These are phyloP conservation scores for Zaprionus capensis DNA, from an alignment of 1,140 invertebrate genomes.

Conservation along the genomic window DNA sequence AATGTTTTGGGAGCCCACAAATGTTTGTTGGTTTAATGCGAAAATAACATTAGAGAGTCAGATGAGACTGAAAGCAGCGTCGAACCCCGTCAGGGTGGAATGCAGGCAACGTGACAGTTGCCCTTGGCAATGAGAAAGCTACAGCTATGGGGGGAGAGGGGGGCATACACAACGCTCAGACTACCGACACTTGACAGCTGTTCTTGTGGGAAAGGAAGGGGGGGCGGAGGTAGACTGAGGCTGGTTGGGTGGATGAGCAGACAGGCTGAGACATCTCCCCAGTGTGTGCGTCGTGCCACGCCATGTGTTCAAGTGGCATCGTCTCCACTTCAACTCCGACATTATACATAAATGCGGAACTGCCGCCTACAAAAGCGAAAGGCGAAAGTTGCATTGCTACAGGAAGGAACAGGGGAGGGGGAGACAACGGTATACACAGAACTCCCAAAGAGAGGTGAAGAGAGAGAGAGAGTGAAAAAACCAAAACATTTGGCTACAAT, in stretches of 20 bases:
- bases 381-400: slow-evolving; percentile 35
- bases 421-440: slow-evolving; percentile 5
- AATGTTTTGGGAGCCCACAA: slow-evolving; percentile 35
- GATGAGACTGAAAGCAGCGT: slow-evolving; percentile 4
- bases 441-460: background rate
- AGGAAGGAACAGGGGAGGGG: slow-evolving; percentile 23
- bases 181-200: slow-evolving; percentile 38
- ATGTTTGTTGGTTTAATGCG: slow-evolving; percentile 43
- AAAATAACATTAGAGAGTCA: slow-evolving; percentile 5
- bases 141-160: background rate
- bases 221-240: background rate
- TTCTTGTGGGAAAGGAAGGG: background rate
- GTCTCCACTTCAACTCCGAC: slow-evolving; percentile 42
- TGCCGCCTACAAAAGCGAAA: slow-evolving; percentile 17
- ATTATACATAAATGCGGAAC: slow-evolving; percentile 41
- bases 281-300: background rate
- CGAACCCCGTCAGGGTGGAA: slow-evolving; percentile 6
- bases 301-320: slow-evolving; percentile 54
- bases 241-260: background rate
- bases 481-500: slow-evolving; percentile 36
- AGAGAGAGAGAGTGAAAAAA: slow-evolving; percentile 4
- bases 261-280: slow-evolving; percentile 21
- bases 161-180: slow-evolving; percentile 7
- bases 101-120: slow-evolving; percentile 46
- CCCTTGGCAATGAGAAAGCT: slow-evolving; percentile 51